phyloP scores from a whole-genome alignment of 2,797 vertebrate genomes.

The Sebastes iracundus region DNA sequence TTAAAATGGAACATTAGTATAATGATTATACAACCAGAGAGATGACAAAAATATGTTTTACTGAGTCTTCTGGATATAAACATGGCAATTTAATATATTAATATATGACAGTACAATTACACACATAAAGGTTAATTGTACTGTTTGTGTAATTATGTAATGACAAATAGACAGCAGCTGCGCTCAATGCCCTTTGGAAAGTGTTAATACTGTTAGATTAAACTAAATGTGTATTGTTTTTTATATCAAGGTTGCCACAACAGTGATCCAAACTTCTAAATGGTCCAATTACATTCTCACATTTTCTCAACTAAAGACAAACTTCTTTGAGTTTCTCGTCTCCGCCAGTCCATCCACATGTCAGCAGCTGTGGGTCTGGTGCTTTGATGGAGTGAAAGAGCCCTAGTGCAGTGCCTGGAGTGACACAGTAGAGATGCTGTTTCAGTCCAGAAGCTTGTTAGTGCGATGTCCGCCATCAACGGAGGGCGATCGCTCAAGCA shows the following conservation, averaged over 20 bases:
- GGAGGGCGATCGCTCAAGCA: constrained; percentile 11
- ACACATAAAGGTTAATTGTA: neutral
- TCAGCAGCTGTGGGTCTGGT: neutral
- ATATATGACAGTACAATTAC: neutral
- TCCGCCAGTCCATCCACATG: neutral
- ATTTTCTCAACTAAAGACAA: neutral
- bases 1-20: neutral
- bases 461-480: constrained; percentile 31
- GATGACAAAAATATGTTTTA: neutral
- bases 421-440: neutral
- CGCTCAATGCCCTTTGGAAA: neutral
- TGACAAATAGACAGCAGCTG: neutral
- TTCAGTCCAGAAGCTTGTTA: constrained; percentile 49
- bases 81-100: neutral
- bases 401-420: neutral
- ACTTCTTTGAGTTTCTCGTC: neutral
- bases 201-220: neutral
- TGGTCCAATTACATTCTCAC: neutral
- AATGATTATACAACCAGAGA: neutral
- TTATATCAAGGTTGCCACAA: neutral
- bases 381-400: neutral
- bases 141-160: neutral
- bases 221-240: neutral
- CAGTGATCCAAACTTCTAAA: neutral
- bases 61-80: neutral